A percentile compares a stretch with the other conserved stretches of the same genome.
Evolutionary conservation across 2,797 vertebrate species (phyloP).

Genomic region (Phaenicophaeus curvirostris): DNA sequence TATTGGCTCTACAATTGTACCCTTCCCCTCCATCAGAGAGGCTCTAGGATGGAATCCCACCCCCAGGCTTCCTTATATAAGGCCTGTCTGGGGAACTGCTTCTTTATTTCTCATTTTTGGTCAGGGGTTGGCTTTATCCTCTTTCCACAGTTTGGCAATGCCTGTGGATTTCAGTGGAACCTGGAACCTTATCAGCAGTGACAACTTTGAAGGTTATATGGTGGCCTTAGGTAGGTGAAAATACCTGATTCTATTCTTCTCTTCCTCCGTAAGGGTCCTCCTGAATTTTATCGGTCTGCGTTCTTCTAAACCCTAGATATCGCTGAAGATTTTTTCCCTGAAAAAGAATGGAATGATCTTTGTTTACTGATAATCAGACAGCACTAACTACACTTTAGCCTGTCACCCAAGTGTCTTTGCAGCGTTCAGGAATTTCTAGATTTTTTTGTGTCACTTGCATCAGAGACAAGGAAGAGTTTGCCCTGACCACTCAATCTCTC

Average conservation of each 20-base stretch:
- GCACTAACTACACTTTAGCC: neutral
- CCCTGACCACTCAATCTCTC: too few relatives aligned
- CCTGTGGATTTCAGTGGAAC: constrained; percentile 84
- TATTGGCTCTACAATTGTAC: neutral
- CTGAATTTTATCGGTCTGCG: neutral
- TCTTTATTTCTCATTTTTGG: neutral
- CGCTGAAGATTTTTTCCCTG: neutral
- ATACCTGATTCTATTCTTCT: neutral
- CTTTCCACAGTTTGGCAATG: constrained; percentile 64
- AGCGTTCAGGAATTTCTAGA: neutral
- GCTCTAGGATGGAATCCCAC: neutral
- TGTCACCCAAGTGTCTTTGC: neutral
- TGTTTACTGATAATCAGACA: neutral
- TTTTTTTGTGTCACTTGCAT: neutral
- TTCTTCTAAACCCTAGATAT: neutral
- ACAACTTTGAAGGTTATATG: constrained; percentile 88
- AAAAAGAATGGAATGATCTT: neutral
- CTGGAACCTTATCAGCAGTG: constrained; percentile 85
- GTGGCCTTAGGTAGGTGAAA: constrained; percentile 82
- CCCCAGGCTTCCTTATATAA: constrained; percentile 26
- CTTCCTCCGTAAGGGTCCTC: neutral
- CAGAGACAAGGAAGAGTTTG: neutral
- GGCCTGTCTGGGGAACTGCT: accelerated
- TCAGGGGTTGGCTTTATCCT: neutral
- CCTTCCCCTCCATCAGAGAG: neutral